These are phyloP conservation scores for Mesaphorura yosii DNA, from an alignment of 1,140 invertebrate genomes.

Conservation along the genomic window DNA sequence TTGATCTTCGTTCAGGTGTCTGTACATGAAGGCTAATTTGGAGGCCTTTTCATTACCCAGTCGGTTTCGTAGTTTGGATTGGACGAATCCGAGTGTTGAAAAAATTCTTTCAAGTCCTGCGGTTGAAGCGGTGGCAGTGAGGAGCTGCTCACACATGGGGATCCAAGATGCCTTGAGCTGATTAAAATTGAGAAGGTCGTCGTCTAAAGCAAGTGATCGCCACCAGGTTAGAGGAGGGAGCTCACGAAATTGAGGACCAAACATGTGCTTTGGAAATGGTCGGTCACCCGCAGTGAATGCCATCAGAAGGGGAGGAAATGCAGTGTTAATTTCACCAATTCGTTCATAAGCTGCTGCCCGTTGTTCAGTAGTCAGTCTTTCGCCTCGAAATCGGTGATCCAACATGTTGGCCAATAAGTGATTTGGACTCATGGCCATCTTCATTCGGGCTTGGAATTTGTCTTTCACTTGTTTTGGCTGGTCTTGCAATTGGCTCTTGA, in stretches of 20 bases:
- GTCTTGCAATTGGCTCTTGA: not conserved
- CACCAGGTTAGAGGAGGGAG: not conserved
- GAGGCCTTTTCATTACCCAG: slow-evolving; percentile 23
- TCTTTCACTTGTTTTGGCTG: not conserved
- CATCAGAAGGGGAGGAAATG: not conserved
- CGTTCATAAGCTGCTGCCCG: not conserved
- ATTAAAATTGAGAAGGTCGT: not conserved
- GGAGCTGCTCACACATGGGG: slow-evolving; percentile 7
- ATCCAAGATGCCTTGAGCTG: not conserved
- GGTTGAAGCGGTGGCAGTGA: slow-evolving; percentile 18
- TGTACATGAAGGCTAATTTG: slow-evolving; percentile 26
- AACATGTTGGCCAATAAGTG: not conserved
- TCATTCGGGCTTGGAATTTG: not conserved
- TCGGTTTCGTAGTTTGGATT: slow-evolving; percentile 25
- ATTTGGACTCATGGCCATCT: not conserved
- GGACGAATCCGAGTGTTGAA: slow-evolving; percentile 25
- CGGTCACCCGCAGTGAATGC: not conserved
- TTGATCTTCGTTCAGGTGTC: slow-evolving; percentile 9
- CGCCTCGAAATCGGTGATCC: not conserved
- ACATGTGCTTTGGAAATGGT: not conserved
- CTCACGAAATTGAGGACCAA: not conserved
- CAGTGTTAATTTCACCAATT: not conserved
- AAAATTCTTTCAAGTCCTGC: slow-evolving; percentile 25
- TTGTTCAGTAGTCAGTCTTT: not conserved
- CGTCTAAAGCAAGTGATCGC: too few species aligned